phyloP scores from a whole-genome alignment of 30 jellyfish, hydroid and myxozoan species.

The Phacellophora camtschatica region DNA sequence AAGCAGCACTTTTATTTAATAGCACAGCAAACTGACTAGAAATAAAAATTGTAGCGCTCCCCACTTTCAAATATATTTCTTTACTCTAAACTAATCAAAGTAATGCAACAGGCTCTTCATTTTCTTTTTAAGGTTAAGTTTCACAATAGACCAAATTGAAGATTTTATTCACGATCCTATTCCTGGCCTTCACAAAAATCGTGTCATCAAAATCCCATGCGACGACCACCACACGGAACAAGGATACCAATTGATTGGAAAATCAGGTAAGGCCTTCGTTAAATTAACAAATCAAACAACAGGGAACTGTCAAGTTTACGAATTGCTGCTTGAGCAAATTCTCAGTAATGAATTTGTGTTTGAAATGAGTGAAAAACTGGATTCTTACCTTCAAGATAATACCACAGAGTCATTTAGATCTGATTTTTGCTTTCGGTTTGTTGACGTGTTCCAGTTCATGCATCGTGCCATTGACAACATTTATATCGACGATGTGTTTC shows the following conservation, averaged over 20 bases:
- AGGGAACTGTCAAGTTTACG: constrained; percentile 19
- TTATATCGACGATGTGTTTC: constrained; percentile 38
- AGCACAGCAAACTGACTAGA: too few relatives aligned
- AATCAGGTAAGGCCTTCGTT: constrained; percentile 73
- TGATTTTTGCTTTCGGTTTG: constrained; percentile 62
- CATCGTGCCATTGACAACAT: constrained; percentile 66
- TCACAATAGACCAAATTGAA: constrained; percentile 27
- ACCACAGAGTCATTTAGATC: constrained; percentile 4
- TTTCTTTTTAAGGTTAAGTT: constrained; percentile 55
- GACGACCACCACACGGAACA: constrained; percentile 40
- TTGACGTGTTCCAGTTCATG: constrained; percentile 60
- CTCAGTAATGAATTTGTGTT: constrained; percentile 26
- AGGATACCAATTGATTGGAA: constrained; percentile 55
- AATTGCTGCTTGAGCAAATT: constrained; percentile 36
- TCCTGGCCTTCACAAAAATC: constrained; percentile 10
- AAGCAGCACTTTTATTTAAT: too few relatives aligned
- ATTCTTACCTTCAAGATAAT: neutral
- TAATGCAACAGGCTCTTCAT: too few relatives aligned
- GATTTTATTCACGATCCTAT: constrained; percentile 20
- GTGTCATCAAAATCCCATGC: constrained; percentile 16
- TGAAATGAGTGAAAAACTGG: constrained; percentile 57
- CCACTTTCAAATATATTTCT: too few relatives aligned
- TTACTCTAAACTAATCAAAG: too few relatives aligned
- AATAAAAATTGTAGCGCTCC: too few relatives aligned
- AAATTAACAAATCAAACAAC: constrained; percentile 1